Evolutionary conservation across 2,797 vertebrate species (phyloP).

Genomic region (Mastacembelus armatus): DNA sequence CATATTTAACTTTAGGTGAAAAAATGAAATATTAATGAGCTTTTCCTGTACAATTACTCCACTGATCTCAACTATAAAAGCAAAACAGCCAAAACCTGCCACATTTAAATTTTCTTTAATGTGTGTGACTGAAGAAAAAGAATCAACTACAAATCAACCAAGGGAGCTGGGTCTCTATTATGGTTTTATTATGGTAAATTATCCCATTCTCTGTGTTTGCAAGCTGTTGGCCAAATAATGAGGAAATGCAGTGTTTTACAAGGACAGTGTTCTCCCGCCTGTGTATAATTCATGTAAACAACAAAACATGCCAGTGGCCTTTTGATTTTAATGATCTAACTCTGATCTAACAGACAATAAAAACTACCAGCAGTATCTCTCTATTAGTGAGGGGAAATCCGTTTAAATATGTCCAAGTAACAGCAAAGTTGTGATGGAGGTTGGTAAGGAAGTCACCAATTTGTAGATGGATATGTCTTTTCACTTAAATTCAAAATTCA

Average conservation of each 20-base stretch:
- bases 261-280: neutral
- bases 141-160: slow-evolving; percentile 3
- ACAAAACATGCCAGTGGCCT: neutral
- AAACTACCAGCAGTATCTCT: neutral
- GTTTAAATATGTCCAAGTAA: neutral
- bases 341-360: too few species aligned
- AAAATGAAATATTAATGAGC: slow-evolving; percentile 45
- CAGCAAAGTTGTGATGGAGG: neutral
- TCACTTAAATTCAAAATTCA: too few species aligned
- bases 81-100: neutral
- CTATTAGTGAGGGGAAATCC: neutral
- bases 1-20: slow-evolving; percentile 22
- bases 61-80: slow-evolving; percentile 17
- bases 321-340: slow-evolving; percentile 26
- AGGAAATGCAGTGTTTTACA: neutral
- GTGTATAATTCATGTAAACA: slow-evolving; percentile 2
- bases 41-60: slow-evolving; percentile 19
- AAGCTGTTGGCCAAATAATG: slow-evolving; percentile 5
- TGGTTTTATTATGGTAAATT: too few species aligned
- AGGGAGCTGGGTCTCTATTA: too few species aligned
- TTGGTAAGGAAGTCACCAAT: neutral
- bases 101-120: slow-evolving; percentile 20
- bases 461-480: too few species aligned
- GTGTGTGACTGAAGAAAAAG: slow-evolving; percentile 12
- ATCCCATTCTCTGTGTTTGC: too few species aligned